phyloP scores from a whole-genome alignment of 2,113 vertebrate genomes.

The Pygoscelis antarcticus region DNA sequence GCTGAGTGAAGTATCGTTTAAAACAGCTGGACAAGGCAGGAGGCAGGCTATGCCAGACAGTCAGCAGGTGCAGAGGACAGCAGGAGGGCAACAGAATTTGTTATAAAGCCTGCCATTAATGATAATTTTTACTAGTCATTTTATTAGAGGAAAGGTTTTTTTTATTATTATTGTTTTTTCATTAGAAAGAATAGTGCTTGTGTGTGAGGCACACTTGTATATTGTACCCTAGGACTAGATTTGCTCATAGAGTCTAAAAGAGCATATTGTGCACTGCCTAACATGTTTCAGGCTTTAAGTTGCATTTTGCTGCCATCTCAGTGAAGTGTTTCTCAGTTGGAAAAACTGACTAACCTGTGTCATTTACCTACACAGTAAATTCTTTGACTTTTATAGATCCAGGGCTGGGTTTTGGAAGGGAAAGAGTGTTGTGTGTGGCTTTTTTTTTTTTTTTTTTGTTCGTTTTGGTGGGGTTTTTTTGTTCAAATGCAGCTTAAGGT shows the following conservation, averaged over 20 bases:
- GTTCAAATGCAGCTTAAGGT: neutral
- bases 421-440: neutral
- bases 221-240: neutral
- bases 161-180: constrained; percentile 16
- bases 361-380: neutral
- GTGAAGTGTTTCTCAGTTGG: neutral
- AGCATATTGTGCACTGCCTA: neutral
- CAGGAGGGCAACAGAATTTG: constrained; percentile 37
- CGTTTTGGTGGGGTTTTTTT: neutral
- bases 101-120: constrained; percentile 25
- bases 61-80: constrained; percentile 49
- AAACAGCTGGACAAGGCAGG: constrained; percentile 42
- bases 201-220: neutral
- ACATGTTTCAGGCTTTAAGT: neutral
- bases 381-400: neutral
- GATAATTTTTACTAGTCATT: constrained; percentile 26
- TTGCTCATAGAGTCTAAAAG: constrained; percentile 1
- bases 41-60: constrained; percentile 2
- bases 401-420: neutral
- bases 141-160: constrained; percentile 13
- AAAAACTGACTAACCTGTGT: neutral
- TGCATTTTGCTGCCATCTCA: neutral
- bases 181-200: neutral
- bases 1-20: neutral
- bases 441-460: neutral